These are phyloP conservation scores for Porites cylindrica DNA, from an alignment of 92 coral and sea anemone genomes.

Conservation along the genomic window DNA sequence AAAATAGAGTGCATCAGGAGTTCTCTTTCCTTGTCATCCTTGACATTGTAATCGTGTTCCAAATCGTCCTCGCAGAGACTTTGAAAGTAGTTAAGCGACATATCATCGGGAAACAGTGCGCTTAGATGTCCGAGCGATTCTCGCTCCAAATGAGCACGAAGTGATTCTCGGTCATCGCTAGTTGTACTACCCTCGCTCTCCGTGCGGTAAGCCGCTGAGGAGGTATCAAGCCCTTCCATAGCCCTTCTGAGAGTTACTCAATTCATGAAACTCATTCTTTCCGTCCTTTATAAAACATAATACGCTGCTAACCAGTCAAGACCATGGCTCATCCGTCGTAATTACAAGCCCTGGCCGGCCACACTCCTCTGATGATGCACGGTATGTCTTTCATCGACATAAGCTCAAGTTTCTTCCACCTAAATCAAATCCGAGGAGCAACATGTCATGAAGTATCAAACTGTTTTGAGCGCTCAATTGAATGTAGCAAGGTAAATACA, in stretches of 20 bases:
- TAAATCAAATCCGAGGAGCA: neutral
- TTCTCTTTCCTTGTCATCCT: conserved; percentile 80
- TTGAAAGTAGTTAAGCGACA: conserved; percentile 80
- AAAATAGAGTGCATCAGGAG: conserved; percentile 83
- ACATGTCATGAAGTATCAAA: neutral
- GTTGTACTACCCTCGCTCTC: conserved; percentile 70
- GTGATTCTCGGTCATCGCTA: conserved; percentile 71
- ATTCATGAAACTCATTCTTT: neutral
- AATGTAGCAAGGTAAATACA: neutral
- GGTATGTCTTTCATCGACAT: neutral
- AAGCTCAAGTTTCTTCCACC: conserved; percentile 1
- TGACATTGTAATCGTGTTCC: conserved; percentile 89
- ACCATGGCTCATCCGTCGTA: conserved; percentile 8
- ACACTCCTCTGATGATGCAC: neutral
- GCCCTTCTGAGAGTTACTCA: neutral
- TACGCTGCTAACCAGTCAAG: conserved; percentile 5
- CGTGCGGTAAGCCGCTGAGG: conserved; percentile 14
- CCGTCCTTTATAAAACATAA: neutral
- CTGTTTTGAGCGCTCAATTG: neutral
- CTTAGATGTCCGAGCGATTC: conserved; percentile 83
- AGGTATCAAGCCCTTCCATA: conserved; percentile 36
- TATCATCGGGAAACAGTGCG: conserved; percentile 79
- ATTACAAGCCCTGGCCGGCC: neutral
- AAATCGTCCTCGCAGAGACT: conserved; percentile 93
- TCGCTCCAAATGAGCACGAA: conserved; percentile 81